These are phyloP conservation scores for Synergus laeviventris DNA, from an alignment of 2,888 invertebrate genomes.

Conservation along the genomic window DNA sequence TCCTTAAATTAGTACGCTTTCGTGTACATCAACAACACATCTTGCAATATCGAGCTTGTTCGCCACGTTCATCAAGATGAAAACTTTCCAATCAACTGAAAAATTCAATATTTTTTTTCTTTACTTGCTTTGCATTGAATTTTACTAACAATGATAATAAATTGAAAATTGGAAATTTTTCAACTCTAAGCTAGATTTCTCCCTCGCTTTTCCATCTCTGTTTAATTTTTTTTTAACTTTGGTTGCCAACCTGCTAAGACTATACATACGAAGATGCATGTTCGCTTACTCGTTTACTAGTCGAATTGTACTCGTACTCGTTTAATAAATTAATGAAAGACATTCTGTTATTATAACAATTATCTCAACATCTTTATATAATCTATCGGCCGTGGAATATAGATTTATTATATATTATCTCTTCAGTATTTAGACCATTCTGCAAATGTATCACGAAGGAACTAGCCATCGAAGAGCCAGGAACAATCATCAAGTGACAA, in stretches of 20 bases:
- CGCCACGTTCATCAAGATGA: not conserved
- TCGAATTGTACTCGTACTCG: constrained; percentile 65
- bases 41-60: constrained; percentile 32
- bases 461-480: constrained; percentile 51
- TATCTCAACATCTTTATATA: constrained; percentile 56
- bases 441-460: constrained; percentile 48
- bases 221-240: constrained; percentile 14
- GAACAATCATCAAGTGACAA: constrained; percentile 45
- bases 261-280: constrained; percentile 58
- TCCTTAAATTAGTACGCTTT: constrained; percentile 5
- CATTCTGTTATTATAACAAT: constrained; percentile 67
- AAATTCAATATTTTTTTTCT: not conserved
- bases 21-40: not conserved
- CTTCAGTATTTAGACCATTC: constrained; percentile 45
- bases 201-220: constrained; percentile 9
- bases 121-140: not conserved
- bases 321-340: constrained; percentile 74
- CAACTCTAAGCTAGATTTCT: not conserved
- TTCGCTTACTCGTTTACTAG: constrained; percentile 55
- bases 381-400: constrained; percentile 54
- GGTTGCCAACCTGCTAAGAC: constrained; percentile 35
- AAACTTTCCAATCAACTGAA: not conserved
- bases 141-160: not conserved
- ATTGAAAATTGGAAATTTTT: constrained; percentile 7
- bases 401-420: constrained; percentile 42